Evolutionary conservation across 2,113 vertebrate species (phyloP), one percentile per base, ranked within the genome.

Genomic region (Zosterops lateralis): DNA sequence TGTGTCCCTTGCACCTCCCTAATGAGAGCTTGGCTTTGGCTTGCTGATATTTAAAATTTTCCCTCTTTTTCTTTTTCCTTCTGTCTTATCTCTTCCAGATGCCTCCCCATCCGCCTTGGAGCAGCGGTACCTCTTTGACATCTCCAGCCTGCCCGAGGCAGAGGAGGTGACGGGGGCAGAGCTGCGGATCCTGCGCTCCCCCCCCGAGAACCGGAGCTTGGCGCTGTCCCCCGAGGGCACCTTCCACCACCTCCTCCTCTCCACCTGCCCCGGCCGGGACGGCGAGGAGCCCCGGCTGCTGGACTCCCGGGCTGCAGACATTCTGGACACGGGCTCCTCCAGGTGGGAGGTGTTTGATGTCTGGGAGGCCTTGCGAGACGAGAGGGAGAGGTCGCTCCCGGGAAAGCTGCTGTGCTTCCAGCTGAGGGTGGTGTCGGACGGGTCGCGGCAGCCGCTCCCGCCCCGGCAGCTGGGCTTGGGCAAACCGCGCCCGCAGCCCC

Each of bases 271-370:
- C 0, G 47, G 85, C 28, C 57, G 24, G 3, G 91, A 84, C 0
- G 53, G 71, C 4, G 42, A 66, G 89, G 87, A 71, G 53, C 95
- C 95, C 11, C 88, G 34, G 48, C 96, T 98, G 68, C 95, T 98
- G 94, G 97, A 97, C 80, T 98, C 98, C 14, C 88, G 97, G 54
- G 97, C 98, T 9, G 97, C 97, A 0, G 97, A 98, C 60, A 31
- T 97, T 45, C 60, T 98, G 89, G 97, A 94, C 31, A 2, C 29
- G 0, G 84, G 67, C 53, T 93, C 77, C 54, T 83, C 96, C 70
- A 94, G 89, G 44, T 99, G 98, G 98, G 98, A 99, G 75, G 98
- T 98, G 73, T 99, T 99, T 82, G 98, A 98, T 38, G 98, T 98
- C 48, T 92, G 97, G 81, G 97, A 97, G 50, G 97, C 97, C 9